Evolutionary conservation across 1,140 invertebrate genomes (phyloP), one percentile per base, ranked within the genome.

Genomic region (Pseudomyrmex gracilis): DNA sequence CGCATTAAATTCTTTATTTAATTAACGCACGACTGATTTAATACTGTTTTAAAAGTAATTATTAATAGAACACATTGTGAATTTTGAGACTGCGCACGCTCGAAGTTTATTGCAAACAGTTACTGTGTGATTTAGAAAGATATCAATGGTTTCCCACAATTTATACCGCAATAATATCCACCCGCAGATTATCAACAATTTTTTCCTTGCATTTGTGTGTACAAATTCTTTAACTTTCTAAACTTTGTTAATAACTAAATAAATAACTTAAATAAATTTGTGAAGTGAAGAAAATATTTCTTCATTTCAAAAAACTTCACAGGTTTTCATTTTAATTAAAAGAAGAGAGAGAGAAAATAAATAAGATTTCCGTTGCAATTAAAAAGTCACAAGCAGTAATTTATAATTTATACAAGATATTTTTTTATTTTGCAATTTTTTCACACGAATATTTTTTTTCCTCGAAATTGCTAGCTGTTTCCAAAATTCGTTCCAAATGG

Each of bases 1-100:
- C 47, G 17, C n/a, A 57, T 55, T 17, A 70, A 70, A 80, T 80
- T 80, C 7, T 49, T n/a, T 20, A 20, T 80, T 70, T 70, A 70
- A 80, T 80, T 80, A 60, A 70, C 66, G 15, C 47, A 74, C 20
- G 43, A 20, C 34, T 22, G 34, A 4, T 70, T 15, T 49, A 53
- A 80, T 60, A 80, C 12, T 53, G 20, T 57, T 58, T 45, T 60
- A 15, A 15, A 87, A 73, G 68, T 84, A 78, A 87, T 87, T 87
- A 73, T 84, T 87, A 87, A 84, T 84, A 84, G 85, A 17, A 24
- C 51, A 20, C 73, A 80, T 64, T 58, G 34, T 5, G 67, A 83
- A 66, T 84, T 47, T 53, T 22, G 43, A 63, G 51, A 84, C 78
- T 80, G 49, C 15, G 24, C 4, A 45, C 0, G 2, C 13, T 22